Conservation (phyloP, 2,113 vertebrate species). For the Dasypus novemcinctus region DNA sequence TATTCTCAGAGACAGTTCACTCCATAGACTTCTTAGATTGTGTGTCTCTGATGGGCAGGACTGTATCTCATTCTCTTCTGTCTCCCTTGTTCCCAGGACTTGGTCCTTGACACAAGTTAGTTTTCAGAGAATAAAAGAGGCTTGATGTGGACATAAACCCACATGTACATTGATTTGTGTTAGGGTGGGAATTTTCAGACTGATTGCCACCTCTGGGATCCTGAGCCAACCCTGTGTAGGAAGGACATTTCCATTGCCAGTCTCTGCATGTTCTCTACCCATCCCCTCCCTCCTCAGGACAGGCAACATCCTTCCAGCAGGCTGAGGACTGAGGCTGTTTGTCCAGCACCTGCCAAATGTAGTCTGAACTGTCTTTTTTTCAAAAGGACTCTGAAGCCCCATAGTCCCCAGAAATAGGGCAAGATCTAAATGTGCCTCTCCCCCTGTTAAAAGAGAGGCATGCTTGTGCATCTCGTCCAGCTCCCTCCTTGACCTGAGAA, state of each 20-base stretch:
- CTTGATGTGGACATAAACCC: not conserved
- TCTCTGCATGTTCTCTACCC: not conserved
- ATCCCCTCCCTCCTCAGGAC: not conserved
- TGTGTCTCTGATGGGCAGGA: not conserved
- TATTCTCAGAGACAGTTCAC: not conserved
- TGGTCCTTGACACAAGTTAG: not conserved
- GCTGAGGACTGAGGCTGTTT: not conserved
- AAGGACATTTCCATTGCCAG: not conserved
- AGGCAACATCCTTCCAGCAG: not conserved
- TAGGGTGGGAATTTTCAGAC: not conserved
- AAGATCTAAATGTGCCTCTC: not conserved
- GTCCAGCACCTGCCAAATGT: not conserved
- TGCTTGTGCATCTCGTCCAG: not conserved
- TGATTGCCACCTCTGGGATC: not conserved
- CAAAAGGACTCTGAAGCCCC: not conserved
- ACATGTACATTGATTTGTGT: accelerated
- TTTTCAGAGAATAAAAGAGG: not conserved
- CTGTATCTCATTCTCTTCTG: not conserved
- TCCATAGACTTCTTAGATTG: not conserved
- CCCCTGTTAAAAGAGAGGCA: not conserved
- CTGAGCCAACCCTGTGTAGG: not conserved
- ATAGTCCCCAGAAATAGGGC: not conserved
- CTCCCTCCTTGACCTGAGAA: not conserved
- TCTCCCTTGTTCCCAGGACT: not conserved
- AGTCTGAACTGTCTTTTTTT: not conserved